Evolutionary conservation across 1,140 invertebrate genomes (phyloP), one percentile per base, ranked within the genome.

Genomic region (Drosophila ohnishii): DNA sequence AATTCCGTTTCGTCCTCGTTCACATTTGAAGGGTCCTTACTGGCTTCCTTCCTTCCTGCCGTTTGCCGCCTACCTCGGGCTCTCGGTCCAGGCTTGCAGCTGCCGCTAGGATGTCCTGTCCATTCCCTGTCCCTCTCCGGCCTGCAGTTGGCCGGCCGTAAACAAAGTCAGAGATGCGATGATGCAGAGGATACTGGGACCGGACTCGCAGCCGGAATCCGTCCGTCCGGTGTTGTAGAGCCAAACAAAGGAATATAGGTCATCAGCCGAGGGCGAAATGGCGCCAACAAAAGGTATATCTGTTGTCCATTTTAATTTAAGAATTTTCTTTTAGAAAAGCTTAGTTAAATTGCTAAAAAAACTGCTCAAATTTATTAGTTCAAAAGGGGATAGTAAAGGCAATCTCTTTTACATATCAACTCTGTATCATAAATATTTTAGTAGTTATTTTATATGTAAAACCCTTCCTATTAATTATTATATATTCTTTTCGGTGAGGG

Each of bases 1-100:
- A 86, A 76, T 75, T 81, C 74, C 77, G 81, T 64, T 77, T 65
- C 75, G 78, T 66, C 39, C 69, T 85, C 74, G 45, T 75, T 67
- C 74, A 66, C 69, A 72, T 85, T 72, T 82, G 75, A 85, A 85
- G 78, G 65, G 75, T 83, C 82, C 60, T 87, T 87, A 86, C 69
- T 75, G 65, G 63, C 78, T 67, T 81, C 64, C 81, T 85, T 84
- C 81, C 67, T 55, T 60, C 63, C 45, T 64, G 50, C 34, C 44
- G 40, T 55, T 35, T 40, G 30, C 42, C 44, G 19, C 40, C 51
- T 25, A 37, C 51, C 51, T 14, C 16, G 32, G 50, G 16, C 50
- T 14, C 19, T 53, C 32, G 4, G 16, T 9, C 32, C 50, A 3
- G 19, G 14, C 19, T n/a, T 69, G 19, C 67, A 58, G 64, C 59